These are phyloP conservation scores for Canis aureus DNA, from an alignment of 2,113 vertebrate genomes.

Conservation along the genomic window DNA sequence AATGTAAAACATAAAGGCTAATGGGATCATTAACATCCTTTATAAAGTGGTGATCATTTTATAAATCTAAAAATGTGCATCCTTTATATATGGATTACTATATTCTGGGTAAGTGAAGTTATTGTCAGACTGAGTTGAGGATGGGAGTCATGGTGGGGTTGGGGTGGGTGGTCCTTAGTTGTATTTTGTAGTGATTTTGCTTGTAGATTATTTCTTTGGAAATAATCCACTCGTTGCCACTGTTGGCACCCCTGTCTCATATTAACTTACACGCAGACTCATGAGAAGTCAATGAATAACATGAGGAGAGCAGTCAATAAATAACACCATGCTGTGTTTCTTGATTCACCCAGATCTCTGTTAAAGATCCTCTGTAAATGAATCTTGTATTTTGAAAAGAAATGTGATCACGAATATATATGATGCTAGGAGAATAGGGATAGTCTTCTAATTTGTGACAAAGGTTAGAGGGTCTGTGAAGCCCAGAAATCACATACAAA, in stretches of 20 bases:
- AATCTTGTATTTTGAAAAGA: constrained; percentile 4
- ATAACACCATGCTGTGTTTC: background rate
- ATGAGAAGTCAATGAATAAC: background rate
- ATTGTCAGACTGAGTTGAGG: background rate
- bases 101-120: background rate
- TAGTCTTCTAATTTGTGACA: background rate
- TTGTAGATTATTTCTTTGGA: background rate
- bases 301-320: background rate
- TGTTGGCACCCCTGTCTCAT: background rate
- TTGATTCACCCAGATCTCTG: background rate
- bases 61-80: background rate
- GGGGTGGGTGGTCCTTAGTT: background rate
- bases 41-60: background rate
- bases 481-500: background rate
- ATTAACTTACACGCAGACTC: background rate
- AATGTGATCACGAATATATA: background rate
- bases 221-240: background rate
- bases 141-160: background rate
- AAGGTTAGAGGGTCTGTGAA: background rate
- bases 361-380: background rate
- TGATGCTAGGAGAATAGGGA: background rate
- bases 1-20: background rate
- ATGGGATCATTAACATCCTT: background rate
- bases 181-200: background rate
- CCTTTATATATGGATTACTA: background rate